Percentiles rank a stretch among this genome's conserved stretches.
Conservation (phyloP, 2,113 vertebrate genomes). For the Osmerus mordax region DNA sequence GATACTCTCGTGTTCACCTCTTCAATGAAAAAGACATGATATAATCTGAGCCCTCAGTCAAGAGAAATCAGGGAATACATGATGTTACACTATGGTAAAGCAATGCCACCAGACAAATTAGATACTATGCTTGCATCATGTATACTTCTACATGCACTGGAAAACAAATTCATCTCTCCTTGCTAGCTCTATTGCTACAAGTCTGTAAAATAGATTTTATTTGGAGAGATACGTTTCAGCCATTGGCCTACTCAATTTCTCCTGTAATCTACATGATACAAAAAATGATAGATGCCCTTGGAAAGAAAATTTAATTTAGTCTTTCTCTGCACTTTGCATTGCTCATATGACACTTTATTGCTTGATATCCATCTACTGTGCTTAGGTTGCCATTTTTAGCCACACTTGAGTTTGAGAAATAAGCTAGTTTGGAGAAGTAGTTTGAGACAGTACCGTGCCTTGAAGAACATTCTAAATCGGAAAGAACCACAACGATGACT, state of each 20-base stretch:
- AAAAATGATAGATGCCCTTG: background rate
- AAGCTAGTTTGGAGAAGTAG: constrained; percentile 23
- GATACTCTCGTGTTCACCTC: background rate
- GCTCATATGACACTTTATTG: background rate
- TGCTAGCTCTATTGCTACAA: constrained; percentile 27
- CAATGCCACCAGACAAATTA: constrained; percentile 2
- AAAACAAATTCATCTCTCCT: constrained; percentile 3
- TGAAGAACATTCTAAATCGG: constrained; percentile 30
- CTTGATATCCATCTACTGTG: background rate
- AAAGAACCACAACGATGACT: constrained; percentile 1
- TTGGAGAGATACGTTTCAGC: constrained; percentile 28
- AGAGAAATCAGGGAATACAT: constrained; percentile 18
- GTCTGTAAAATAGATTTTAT: constrained; percentile 11
- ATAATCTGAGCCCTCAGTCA: constrained; percentile 4
- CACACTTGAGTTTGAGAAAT: background rate
- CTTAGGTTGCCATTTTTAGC: background rate
- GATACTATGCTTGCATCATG: constrained; percentile 14
- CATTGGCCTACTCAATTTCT: constrained; percentile 11
- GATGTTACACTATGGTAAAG: constrained; percentile 17
- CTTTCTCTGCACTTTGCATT: background rate
- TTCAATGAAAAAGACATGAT: background rate
- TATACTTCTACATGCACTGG: background rate
- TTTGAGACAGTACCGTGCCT: constrained; percentile 49
- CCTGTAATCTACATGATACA: background rate
- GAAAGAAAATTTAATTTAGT: background rate